Base-by-base conservation (phyloP, 2,888 invertebrate species). In the Tiphia femorata region DNA sequence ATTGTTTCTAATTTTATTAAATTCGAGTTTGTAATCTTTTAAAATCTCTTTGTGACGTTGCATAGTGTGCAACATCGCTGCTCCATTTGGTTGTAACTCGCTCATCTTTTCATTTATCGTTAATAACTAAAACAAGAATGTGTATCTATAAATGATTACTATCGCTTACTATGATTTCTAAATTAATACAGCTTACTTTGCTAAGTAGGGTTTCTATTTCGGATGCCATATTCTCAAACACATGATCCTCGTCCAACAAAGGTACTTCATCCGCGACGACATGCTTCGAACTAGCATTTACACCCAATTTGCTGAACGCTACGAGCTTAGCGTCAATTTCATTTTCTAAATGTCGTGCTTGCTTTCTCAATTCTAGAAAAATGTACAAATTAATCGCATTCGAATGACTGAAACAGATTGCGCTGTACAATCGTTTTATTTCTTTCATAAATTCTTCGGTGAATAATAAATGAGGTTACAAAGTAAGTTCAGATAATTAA, bases 311-410 rank as follows among this genome's bases (percentile, higher is more conserved):
- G 83, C 96, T 97, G 80, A 97, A 96, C 4, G 95, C 94, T 1
- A 98, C 96, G 63, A 98, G 86, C 84, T 98, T 98, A 8, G 95
- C 87, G 84, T 98, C 98, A 71, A 98, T 95, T 82, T 97, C 98
- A 87, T 97, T 98, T 85, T 98, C 98, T 47, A 98, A 85, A 58
- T 92, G 91, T 56, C 98, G 87, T 1, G 98, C 98, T 84, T 96
- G 95, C 83, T 96, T 96, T 48, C 97, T 88, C 51, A 97, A 85
- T 83, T 95, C 97, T 96, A 77, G 60, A 86, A 86, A 30, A 46
- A 21, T 5, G 6, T 2, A 21, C 14, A 14, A 14, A 19, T 3
- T 14, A 6, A 7, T 6, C 2, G 16, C 2, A 27, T n/a, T 44
- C 12, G 19, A 3, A 6, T 21, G 27, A 33, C 12, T 29, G 3